Conservation (phyloP, 2,113 vertebrate genomes). For the Coregonus clupeaformis region DNA sequence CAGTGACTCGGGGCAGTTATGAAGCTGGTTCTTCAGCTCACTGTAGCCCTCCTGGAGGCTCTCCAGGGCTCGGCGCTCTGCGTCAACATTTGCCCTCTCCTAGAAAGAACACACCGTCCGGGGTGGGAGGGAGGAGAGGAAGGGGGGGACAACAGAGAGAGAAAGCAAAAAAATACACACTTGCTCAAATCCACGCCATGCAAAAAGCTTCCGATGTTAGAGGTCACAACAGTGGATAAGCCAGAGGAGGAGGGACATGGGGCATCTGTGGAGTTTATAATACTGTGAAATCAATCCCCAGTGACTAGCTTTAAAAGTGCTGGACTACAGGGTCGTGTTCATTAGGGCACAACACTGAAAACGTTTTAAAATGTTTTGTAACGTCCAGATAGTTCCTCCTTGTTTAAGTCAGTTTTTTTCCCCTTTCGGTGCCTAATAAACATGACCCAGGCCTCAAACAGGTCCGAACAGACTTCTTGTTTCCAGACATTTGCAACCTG, state of each 20-base stretch:
- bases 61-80: constrained; percentile 88
- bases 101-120: constrained; percentile 72
- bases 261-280: not conserved
- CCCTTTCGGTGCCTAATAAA: too few species aligned
- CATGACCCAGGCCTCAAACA: not conserved
- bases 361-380: too few species aligned
- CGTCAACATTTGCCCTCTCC: constrained; percentile 94
- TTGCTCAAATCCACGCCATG: constrained; percentile 82
- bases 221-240: constrained; percentile 20
- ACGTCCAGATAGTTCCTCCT: too few species aligned
- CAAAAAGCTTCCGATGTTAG: constrained; percentile 65
- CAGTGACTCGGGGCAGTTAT: constrained; percentile 96
- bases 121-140: constrained; percentile 40
- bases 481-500: too few species aligned
- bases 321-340: not conserved
- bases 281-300: not conserved
- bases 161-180: constrained; percentile 67
- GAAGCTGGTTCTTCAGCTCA: constrained; percentile 93
- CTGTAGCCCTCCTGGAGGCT: constrained; percentile 85
- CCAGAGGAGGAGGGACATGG: constrained; percentile 17
- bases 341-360: too few species aligned
- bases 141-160: constrained; percentile 37
- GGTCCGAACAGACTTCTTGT: constrained; percentile 6
- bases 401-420: too few species aligned
- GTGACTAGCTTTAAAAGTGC: not conserved